Base-by-base conservation (phyloP, 2,797 vertebrate species). In the Cryptoprocta ferox region DNA sequence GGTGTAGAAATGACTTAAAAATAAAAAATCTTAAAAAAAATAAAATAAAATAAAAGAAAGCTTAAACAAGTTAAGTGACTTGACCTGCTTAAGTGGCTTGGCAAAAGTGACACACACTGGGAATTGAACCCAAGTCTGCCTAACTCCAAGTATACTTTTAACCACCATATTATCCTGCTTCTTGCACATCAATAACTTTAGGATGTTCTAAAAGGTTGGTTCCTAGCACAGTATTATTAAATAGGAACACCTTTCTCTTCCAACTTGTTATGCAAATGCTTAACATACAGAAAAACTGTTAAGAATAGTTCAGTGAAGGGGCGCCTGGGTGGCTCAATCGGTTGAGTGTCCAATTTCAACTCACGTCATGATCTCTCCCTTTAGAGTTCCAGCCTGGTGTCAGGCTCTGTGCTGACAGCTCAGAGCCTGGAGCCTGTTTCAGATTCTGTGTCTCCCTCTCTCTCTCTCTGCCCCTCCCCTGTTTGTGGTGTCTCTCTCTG, bases 71-170 rank as follows among this genome's bases (percentile, higher is more conserved):
- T 30, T 42, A 73, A 39, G 35, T 71, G 70, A 73, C 70, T 73
- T 75, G 71, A 75, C 39, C 71, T 75, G 15, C 66, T 84, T 89
- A 91, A 94, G 13, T 71, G 81, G 76, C 7, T 89, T 86, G 16
- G 45, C 63, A 94, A 90, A 96, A 82, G 32, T 92, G 39, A 80
- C 39, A 39, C 28, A 11, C 37, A 94, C 16, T 88, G 32, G 21
- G 13, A 95, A 93, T 48, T 75, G 35, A 96, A 93, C 39, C 48
- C 71, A 79, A 13, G 11, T 83, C 45, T 94, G 15, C 85, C 70
- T 92, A 94, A 94, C 89, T 61, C 63, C 82, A 93, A 87, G 11
- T 81, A 95, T 73, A 18, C 63, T 94, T 97, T 90, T 93, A 96
- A 80, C 45, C 26, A 92, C 70, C 21, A 30, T 73, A 65, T 75